Evolutionary conservation across 2,797 vertebrate species (phyloP), one percentile per base, ranked within the genome.

Genomic region (Choloepus didactylus): DNA sequence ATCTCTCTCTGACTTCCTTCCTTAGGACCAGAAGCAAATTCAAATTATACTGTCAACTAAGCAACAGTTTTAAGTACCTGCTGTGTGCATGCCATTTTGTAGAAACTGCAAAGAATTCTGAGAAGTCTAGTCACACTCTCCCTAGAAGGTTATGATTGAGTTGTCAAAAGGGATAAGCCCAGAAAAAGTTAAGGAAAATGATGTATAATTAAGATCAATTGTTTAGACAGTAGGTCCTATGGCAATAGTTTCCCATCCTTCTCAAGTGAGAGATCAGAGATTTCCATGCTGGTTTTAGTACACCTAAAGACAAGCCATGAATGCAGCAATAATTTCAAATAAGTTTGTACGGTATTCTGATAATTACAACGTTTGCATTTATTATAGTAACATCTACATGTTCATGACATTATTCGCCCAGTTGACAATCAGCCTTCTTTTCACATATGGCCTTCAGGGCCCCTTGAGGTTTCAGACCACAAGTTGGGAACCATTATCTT

Each of bases 1-100:
- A 25, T 31, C 35, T 80, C 44, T 70, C 76, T 31, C 59, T 70
- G 35, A 79, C 16, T 35, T 91, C 54, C 59, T 75, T 72, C 66
- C 10, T 59, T 91, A 49, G 49, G 62, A 10, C 41, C 92, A 90
- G 77, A 93, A 93, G 77, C 44, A 81, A 60, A 72, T 93, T 90
- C 87, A 91, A 88, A 83, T 72, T 59, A 31, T 91, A 29, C 77
- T 69, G 85, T 73, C 59, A 72, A 60, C 70, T 76, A 83, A 88
- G 60, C 27, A 46, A 79, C 46, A 67, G 54, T 89, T 72, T 77
- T 70, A 90, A 67, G 23, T 64, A 92, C 25, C 29, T 75, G 54
- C n/a, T 93, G 5, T 60, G 12, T 49, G 2, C 81, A 76, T 69
- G 14, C 38, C n/a, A 69, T 75, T 79, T 60, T 66, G 25, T 18